Base-by-base conservation (phyloP, 2,888 invertebrate genomes). In the Melanophora roralis region DNA sequence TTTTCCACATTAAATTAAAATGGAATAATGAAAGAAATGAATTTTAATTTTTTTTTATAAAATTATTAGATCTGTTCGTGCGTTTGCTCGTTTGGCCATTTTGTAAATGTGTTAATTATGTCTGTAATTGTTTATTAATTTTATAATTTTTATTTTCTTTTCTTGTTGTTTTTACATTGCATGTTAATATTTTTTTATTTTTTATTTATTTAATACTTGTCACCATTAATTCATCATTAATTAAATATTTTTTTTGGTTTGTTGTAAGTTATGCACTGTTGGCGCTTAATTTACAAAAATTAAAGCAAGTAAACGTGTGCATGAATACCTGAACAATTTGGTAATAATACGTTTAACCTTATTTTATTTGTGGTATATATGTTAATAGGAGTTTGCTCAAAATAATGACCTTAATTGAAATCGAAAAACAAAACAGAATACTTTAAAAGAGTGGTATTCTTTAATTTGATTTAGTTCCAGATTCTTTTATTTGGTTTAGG, bases 141-240 rank as follows among this genome's bases (percentile, higher is more conserved):
- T 68, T 34, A 6, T 21, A 43, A 14, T 43, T 14, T 43, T 21
- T 5, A 5, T 27, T 23, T 5, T 49, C 16, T 43, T 21, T 21
- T 21, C 2, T 47, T 21, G 5, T 21, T 34, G n/a, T 68, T 1
- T 47, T 36, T 21, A 21, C 49, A 14, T 65, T 23, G 62, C 9
- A 4, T 34, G 19, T 14, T n/a, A 11, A n/a, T 21, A 14, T 14
- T 6, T 45, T n/a, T 55, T 55, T 40, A 4, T 14, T n/a, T 57
- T 38, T 40, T 16, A 68, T n/a, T 57, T 68, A 45, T 36, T 45
- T 27, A n/a, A 19, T 59, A 68, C 38, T 59, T 49, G 19, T 49
- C 40, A 40, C 47, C 3, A 59, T 45, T 16, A 69, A 49, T 27
- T 59, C 34, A 7, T 49, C 49, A 67, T 64, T 2, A 51, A 12